Conservation (phyloP, 2,797 vertebrate species). For the Cuniculus paca region DNA sequence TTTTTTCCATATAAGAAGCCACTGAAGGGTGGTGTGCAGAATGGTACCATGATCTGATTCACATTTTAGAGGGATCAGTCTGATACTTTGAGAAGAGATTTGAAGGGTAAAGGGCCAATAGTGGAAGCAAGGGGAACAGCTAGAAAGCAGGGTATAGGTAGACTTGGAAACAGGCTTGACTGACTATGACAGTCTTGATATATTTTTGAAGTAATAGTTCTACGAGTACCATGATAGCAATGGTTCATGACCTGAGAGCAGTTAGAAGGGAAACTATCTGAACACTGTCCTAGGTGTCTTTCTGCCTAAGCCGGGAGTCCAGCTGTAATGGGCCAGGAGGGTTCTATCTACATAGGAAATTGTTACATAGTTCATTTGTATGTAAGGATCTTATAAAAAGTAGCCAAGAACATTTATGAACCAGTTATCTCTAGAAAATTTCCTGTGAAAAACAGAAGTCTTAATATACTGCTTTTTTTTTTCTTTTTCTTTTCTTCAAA, state of each 20-base stretch:
- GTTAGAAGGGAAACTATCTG: background rate
- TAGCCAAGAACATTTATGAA: background rate
- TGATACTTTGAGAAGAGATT: slow-evolving; percentile 26
- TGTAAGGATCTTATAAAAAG: background rate
- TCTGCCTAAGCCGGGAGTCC: background rate
- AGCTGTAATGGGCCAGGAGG: background rate
- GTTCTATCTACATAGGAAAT: background rate
- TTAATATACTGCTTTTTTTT: slow-evolving; percentile 55
- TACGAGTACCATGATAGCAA: background rate
- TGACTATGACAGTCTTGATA: background rate
- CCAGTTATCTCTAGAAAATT: background rate
- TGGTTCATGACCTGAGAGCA: background rate
- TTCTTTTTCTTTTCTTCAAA: slow-evolving; percentile 86
- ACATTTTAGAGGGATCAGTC: background rate
- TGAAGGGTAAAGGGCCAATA: background rate
- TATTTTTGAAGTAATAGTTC: slow-evolving; percentile 24
- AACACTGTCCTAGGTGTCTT: background rate
- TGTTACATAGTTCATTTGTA: background rate
- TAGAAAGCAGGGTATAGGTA: background rate
- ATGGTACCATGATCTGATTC: background rate
- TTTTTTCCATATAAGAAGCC: background rate
- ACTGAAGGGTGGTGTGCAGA: background rate
- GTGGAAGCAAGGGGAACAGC: background rate
- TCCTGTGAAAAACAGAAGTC: slow-evolving; percentile 28
- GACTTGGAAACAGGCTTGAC: background rate